Evolutionary conservation across 2,113 vertebrate species (phyloP).

Genomic region (Chlorodrepanis virens): DNA sequence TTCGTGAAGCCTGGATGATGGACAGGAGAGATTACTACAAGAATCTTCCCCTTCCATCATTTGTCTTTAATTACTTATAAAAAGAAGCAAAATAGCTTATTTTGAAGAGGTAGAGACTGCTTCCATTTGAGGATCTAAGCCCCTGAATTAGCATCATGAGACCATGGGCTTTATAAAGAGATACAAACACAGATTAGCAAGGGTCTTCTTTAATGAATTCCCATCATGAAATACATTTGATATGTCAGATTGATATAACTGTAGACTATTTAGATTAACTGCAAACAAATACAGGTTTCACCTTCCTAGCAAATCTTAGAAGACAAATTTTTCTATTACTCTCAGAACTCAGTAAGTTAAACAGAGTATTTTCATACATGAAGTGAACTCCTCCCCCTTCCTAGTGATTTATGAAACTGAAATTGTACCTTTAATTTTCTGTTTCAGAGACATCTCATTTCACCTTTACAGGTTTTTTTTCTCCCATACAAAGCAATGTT

Average conservation of each 20-base stretch:
- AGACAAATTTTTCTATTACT: background rate
- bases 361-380: background rate
- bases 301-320: background rate
- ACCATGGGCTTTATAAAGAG: background rate
- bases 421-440: constrained; percentile 17
- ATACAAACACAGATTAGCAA: background rate
- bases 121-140: background rate
- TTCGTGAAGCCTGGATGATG: background rate
- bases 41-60: background rate
- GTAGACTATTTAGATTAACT: background rate
- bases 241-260: background rate
- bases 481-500: background rate
- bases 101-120: background rate
- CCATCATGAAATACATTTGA: background rate
- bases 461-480: background rate
- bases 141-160: background rate
- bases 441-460: constrained; percentile 35
- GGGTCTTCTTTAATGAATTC: background rate
- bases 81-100: background rate
- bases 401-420: constrained; percentile 9
- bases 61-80: background rate
- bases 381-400: background rate
- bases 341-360: background rate
- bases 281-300: background rate
- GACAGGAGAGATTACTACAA: background rate